These are phyloP conservation scores for Paracanthobrama guichenoti DNA, from an alignment of 2,113 vertebrate genomes.

Conservation along the genomic window DNA sequence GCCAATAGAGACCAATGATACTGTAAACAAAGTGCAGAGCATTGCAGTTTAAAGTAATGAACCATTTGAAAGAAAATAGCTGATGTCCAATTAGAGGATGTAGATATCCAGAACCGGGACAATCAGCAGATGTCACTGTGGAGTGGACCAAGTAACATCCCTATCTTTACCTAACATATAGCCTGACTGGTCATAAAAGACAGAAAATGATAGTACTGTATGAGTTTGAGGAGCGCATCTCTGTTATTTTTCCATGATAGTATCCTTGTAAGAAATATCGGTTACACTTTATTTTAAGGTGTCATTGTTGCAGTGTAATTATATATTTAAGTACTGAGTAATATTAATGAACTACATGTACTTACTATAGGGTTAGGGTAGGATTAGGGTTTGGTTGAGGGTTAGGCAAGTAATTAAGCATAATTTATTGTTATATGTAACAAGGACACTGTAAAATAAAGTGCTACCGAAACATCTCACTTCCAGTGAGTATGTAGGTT, in stretches of 20 bases:
- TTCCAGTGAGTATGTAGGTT: neutral
- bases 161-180: neutral
- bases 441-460: too few relatives aligned
- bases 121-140: conserved; percentile 81
- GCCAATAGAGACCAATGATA: neutral
- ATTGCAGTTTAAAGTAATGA: neutral
- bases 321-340: too few relatives aligned
- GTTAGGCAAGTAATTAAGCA: too few relatives aligned
- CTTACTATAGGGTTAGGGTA: too few relatives aligned
- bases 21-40: neutral
- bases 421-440: too few relatives aligned
- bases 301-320: too few relatives aligned
- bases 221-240: neutral
- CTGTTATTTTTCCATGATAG: neutral
- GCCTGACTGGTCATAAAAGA: neutral
- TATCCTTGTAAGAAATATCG: neutral
- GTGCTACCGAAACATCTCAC: neutral
- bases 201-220: neutral
- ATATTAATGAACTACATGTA: too few relatives aligned
- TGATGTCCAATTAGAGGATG: neutral
- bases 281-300: too few relatives aligned
- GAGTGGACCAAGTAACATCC: conserved; percentile 62
- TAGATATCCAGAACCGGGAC: conserved; percentile 9
- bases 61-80: neutral
- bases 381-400: too few relatives aligned